Evolutionary conservation across 2,888 invertebrate genomes (phyloP).

Genomic region (Andrena hattorfiana): DNA sequence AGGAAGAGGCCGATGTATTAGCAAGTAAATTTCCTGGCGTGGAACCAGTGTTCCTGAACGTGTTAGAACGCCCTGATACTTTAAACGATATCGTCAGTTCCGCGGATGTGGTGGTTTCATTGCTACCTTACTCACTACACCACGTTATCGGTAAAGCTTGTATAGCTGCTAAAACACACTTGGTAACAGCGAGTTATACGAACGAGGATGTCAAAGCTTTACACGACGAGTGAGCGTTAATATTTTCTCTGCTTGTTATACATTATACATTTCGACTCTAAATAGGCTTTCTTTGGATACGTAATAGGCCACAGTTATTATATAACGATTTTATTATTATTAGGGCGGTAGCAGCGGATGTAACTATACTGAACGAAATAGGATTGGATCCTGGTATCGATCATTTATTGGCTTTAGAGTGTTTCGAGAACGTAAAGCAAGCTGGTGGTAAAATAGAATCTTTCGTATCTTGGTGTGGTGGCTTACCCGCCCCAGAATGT

Average conservation of each 20-base stretch:
- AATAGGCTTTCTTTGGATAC: too few relatives aligned
- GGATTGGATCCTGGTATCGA: constrained; percentile 99
- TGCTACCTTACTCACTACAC: constrained; percentile 96
- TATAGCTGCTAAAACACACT: constrained; percentile 93
- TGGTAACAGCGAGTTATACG: constrained; percentile 99
- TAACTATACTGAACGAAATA: constrained; percentile 98
- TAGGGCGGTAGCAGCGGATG: constrained; percentile 94
- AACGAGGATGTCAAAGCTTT: constrained; percentile 93
- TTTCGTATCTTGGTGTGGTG: constrained; percentile 98
- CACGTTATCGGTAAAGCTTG: constrained; percentile 94
- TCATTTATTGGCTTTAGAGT: constrained; percentile 98
- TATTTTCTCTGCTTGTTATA: background rate
- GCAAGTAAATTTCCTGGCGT: constrained; percentile 92
- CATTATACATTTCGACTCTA: too few relatives aligned
- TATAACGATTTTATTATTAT: constrained; percentile 13
- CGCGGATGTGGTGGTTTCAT: constrained; percentile 92
- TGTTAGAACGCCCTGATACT: constrained; percentile 90
- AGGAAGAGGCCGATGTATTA: constrained; percentile 95
- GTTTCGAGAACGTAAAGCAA: constrained; percentile 96
- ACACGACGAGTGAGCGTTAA: constrained; percentile 89
- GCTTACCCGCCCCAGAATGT: constrained; percentile 98
- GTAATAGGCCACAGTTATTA: background rate
- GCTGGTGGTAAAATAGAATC: constrained; percentile 97
- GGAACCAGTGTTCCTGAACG: constrained; percentile 93
- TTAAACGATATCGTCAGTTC: constrained; percentile 90